These are phyloP conservation scores for Anhinga rufa DNA, from an alignment of 2,113 vertebrate genomes.

Conservation along the genomic window DNA sequence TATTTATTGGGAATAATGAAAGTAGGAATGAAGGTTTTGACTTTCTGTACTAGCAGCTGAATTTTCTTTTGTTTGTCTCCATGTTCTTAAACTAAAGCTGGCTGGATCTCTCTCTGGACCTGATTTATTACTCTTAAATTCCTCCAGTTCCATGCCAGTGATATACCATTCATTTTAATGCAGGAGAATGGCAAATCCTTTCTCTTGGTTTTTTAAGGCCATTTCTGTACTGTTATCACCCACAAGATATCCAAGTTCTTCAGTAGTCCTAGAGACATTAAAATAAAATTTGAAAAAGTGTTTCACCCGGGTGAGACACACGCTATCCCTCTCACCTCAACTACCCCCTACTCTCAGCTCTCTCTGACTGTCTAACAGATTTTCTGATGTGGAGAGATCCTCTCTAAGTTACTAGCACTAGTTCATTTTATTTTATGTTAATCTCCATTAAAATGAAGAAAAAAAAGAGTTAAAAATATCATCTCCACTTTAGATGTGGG, in stretches of 20 bases:
- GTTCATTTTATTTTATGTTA: background rate
- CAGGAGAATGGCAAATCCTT: background rate
- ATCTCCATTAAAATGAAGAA: background rate
- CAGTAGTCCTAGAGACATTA: background rate
- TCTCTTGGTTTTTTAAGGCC: background rate
- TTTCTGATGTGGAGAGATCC: background rate
- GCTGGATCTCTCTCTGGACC: background rate
- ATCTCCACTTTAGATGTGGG: background rate
- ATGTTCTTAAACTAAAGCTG: background rate
- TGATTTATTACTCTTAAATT: background rate
- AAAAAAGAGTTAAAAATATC: background rate
- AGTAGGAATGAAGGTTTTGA: background rate
- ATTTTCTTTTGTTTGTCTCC: background rate
- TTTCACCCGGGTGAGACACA: background rate
- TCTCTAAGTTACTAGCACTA: background rate
- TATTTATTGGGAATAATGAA: slow-evolving; percentile 31
- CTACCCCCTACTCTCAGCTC: background rate
- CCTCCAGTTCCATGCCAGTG: background rate
- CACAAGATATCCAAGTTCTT: background rate
- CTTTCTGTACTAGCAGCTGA: background rate
- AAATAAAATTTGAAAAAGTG: background rate
- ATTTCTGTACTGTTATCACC: background rate
- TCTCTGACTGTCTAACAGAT: background rate
- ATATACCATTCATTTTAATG: background rate
- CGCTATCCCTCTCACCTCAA: background rate